These are phyloP conservation scores for Taenaris catops DNA, from an alignment of 2,888 invertebrate species.

Conservation along the genomic window DNA sequence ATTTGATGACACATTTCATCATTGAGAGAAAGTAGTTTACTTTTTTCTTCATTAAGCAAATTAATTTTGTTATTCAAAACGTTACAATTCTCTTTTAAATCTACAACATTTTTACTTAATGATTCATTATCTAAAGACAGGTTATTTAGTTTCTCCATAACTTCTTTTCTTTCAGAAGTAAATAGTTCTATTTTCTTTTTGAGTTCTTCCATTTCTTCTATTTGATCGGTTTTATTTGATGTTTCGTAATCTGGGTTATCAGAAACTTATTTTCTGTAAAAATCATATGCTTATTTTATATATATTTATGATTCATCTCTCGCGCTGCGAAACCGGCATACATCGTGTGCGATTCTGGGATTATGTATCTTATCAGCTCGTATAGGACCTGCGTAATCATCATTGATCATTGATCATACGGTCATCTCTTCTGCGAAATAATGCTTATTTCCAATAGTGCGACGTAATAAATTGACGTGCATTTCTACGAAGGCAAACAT, in stretches of 20 bases:
- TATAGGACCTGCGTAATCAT: no score
- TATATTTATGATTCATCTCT: no score
- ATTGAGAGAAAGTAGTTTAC: constrained; percentile 49
- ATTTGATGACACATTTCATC: constrained; percentile 58
- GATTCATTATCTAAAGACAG: constrained; percentile 81
- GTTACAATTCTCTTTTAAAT: constrained; percentile 72
- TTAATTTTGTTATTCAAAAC: constrained; percentile 61
- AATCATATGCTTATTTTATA: no score
- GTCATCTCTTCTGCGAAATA: no score
- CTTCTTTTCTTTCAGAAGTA: constrained; percentile 84
- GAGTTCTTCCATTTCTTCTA: constrained; percentile 83
- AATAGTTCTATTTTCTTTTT: constrained; percentile 84
- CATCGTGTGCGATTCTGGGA: no score
- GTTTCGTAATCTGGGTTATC: constrained; percentile 74
- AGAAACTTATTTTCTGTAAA: no score
- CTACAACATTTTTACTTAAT: constrained; percentile 66
- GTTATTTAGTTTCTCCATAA: constrained; percentile 83
- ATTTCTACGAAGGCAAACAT: no score
- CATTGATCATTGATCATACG: no score
- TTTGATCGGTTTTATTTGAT: constrained; percentile 62
- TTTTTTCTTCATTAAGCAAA: constrained; percentile 64
- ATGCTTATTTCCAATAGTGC: no score
- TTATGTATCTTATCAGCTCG: no score
- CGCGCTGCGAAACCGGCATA: no score
- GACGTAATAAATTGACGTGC: no score